Base-by-base conservation (phyloP, 2,113 vertebrate species). In the Zeus faber region DNA sequence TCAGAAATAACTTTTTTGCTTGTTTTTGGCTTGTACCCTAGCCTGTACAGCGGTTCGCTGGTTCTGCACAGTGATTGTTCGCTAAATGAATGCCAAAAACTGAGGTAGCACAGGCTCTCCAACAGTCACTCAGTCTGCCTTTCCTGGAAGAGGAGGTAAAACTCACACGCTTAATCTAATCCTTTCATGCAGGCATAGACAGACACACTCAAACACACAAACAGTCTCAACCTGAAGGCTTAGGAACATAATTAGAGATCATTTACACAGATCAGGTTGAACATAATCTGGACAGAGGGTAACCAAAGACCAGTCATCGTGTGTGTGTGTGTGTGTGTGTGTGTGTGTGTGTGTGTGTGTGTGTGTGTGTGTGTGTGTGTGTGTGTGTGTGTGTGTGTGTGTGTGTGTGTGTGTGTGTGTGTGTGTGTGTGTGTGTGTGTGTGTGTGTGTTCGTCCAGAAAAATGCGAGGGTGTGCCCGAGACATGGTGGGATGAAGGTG, bases 251-350 rank as follows among this genome's bases (percentile, higher is more conserved):
- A 87, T 81, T 81, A 81, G 39, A 78, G 73, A 69, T 83, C 53
- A 73, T 75, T 82, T 79, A 73, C 74, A 73, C 57, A 72, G 81
- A 85, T 84, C 69, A 67, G 69, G 80, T 85, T 80, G 51, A 77
- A 64, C 66, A 64, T 85, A 79, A 85, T 83, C 72, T 79, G 66
- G 61, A 72, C 57, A 70, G 71, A 64, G 72, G 62, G 70, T 78
- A 80, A 86, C 77, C 50, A 51, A 76, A 77, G 41, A 63, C 63
- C 18, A 46, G 67, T 17, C 71, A 70, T 76, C 65, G 57, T 63
- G 6, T 7, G 39, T 47, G 0, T 60, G 3, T 27, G 6, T 27
- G 3, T 48, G 25, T 35, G 5, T 31, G 16, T 60, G 24, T 49
- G 49, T 53, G 52, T 44, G 43, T 25, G 18, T 23, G 50, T 39